Conservation (phyloP, 2,797 vertebrate genomes). For the Malacoraja senta region DNA sequence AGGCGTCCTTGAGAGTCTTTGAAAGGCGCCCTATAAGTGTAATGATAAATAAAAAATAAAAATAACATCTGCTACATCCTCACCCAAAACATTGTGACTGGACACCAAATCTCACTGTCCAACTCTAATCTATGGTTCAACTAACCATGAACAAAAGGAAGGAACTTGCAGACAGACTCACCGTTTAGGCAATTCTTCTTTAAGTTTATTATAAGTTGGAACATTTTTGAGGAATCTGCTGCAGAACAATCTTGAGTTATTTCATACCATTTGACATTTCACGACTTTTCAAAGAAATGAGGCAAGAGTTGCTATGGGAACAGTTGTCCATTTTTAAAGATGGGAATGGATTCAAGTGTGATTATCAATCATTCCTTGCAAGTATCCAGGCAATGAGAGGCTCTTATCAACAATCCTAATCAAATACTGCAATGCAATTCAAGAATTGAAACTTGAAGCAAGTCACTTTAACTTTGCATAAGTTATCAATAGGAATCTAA, state of each 20-base stretch:
- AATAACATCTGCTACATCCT: no score
- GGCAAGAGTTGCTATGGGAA: background rate
- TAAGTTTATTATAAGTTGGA: background rate
- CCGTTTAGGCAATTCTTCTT: background rate
- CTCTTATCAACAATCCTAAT: conserved; percentile 3
- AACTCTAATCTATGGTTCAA: no score
- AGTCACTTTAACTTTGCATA: background rate
- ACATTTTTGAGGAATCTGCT: background rate
- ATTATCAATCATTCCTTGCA: conserved; percentile 32
- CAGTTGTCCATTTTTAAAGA: background rate
- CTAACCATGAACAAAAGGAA: no score
- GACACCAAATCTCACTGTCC: no score
- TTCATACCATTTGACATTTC: background rate
- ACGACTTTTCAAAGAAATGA: background rate
- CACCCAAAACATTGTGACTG: no score
- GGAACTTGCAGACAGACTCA: background rate
- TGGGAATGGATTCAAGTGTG: background rate
- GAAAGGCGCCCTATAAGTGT: no score
- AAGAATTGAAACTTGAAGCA: background rate
- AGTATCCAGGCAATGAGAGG: background rate
- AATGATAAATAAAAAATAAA: no score
- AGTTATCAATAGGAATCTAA: background rate
- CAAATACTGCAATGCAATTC: conserved; percentile 11
- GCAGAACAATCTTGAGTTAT: background rate
- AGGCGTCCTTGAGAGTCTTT: no score